Percentiles rank a stretch among this genome's conserved stretches.
phyloP scores from a whole-genome alignment of 2,797 vertebrate genomes.

The Artibeus jamaicensis region DNA sequence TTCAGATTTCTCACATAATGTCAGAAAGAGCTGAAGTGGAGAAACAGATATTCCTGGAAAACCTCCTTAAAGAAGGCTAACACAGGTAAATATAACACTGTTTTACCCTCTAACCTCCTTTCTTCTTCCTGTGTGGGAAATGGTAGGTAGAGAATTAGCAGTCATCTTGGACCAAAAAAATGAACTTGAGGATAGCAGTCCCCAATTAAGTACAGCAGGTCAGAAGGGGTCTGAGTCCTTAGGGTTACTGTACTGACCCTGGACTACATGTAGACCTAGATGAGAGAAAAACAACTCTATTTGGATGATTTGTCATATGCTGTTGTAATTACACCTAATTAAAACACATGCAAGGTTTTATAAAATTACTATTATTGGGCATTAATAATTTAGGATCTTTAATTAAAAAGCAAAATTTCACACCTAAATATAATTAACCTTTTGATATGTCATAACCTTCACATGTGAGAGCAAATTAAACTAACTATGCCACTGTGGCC shows the following conservation, averaged over 20 bases:
- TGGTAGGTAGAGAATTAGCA: neutral
- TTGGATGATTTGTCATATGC: neutral
- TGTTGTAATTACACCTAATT: neutral
- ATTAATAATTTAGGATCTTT: conserved; percentile 31
- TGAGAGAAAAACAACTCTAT: neutral
- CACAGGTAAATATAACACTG: neutral
- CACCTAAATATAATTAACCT: neutral
- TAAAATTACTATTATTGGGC: neutral
- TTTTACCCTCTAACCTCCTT: neutral
- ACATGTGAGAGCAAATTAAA: neutral
- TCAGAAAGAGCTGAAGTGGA: neutral
- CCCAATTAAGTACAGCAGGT: neutral
- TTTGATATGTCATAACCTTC: neutral
- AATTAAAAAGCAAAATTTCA: conserved; percentile 36
- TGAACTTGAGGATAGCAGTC: neutral
- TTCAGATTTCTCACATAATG: neutral
- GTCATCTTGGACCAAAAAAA: neutral
- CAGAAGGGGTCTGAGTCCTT: neutral
- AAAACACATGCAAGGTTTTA: neutral
- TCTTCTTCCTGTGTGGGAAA: neutral
- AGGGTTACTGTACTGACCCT: neutral
- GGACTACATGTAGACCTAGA: neutral
- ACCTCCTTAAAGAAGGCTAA: neutral
- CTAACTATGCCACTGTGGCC: neutral
- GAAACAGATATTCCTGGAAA: neutral